Conservation (phyloP, 2,888 invertebrate genomes). For the Caenorhabditis sp. region DNA sequence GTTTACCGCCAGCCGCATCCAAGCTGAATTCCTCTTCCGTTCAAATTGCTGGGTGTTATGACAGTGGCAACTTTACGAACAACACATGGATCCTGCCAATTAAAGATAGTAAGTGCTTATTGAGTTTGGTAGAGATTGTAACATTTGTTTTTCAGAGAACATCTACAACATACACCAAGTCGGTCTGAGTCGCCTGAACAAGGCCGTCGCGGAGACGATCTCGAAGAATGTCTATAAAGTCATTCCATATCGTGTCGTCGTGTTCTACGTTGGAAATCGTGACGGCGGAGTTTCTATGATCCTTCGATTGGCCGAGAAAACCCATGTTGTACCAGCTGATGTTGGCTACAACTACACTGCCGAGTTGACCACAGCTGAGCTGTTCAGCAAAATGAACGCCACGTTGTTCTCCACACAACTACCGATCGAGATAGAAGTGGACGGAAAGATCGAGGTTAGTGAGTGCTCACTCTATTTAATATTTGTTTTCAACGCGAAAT, state of each 20-base stretch:
- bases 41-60: conserved; percentile 57
- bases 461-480: too few relatives aligned
- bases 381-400: conserved; percentile 40
- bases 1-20: conserved; percentile 19
- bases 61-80: conserved; percentile 45
- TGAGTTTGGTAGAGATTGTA: not conserved
- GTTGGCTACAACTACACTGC: conserved; percentile 48
- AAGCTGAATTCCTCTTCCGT: conserved; percentile 8
- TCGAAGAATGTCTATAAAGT: conserved; percentile 43
- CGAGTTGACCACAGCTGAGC: conserved; percentile 43
- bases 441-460: conserved; percentile 50
- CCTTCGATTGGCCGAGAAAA: conserved; percentile 59
- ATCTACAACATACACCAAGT: conserved; percentile 36
- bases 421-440: conserved; percentile 44
- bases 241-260: conserved; percentile 57
- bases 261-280: conserved; percentile 43
- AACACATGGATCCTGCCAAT: conserved; percentile 58
- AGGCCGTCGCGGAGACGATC: conserved; percentile 43
- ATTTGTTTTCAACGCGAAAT: too few relatives aligned
- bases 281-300: conserved; percentile 44
- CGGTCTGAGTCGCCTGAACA: conserved; percentile 49
- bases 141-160: conserved; percentile 38
- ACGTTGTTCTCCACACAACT: conserved; percentile 42
- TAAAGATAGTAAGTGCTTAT: conserved; percentile 45
- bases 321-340: conserved; percentile 12